These are phyloP conservation scores for Vulpes ferrilata DNA, from an alignment of 2,113 vertebrate species.

Conservation along the genomic window DNA sequence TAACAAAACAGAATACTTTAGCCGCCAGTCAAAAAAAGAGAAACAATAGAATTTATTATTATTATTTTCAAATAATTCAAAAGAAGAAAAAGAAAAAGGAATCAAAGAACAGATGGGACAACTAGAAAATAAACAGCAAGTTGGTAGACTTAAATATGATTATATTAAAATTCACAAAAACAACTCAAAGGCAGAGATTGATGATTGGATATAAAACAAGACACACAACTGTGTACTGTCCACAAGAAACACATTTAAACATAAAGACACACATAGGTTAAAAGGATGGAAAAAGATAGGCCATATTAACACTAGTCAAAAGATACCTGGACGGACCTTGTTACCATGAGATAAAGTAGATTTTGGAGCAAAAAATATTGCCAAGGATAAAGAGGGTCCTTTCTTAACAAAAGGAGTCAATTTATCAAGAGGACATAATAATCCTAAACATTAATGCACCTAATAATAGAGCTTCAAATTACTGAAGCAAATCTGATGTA, in stretches of 20 bases:
- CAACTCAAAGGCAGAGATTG: background rate
- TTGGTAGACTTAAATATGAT: background rate
- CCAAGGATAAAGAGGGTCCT: background rate
- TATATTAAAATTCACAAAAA: background rate
- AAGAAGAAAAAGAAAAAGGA: background rate
- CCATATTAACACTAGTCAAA: background rate
- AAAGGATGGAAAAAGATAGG: background rate
- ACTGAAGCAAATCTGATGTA: background rate
- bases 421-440: background rate
- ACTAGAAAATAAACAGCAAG: background rate
- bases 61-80: background rate
- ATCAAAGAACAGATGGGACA: background rate
- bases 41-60: background rate
- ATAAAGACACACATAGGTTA: background rate
- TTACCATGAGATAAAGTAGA: background rate
- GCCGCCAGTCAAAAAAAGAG: background rate
- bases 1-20: background rate
- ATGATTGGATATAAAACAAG: background rate
- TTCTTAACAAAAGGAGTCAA: background rate
- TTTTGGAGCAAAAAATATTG: background rate
- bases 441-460: background rate
- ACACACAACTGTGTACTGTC: background rate
- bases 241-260: background rate
- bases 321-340: background rate
- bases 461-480: background rate